Evolutionary conservation across 2,888 invertebrate species (phyloP), one percentile per base, ranked within the genome.

Genomic region (Drosophila percnosoma): DNA sequence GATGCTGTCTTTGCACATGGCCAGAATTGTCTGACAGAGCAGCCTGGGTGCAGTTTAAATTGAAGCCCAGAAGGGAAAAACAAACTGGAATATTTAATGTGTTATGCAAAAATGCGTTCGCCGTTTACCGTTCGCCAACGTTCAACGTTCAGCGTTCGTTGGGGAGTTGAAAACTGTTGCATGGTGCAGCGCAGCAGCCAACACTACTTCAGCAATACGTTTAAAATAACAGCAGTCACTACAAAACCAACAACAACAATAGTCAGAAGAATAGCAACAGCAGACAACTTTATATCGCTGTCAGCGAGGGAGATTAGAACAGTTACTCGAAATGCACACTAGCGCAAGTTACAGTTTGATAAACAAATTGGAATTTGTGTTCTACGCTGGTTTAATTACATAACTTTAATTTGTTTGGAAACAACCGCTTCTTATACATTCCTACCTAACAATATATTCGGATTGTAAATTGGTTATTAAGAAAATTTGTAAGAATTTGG

Each of bases 21-120:
- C 62, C 62, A 60, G 77, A 59, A 59, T 66, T 75, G 61, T 73
- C 72, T 80, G 75, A 73, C 63, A 45, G 59, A 42, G 59, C 59
- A 57, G 68, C 48, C 67, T 67, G 85, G 68, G 66, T 78, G 83
- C 78, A 82, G 89, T 79, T 87, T 87, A 89, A 87, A 82, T 89
- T 89, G 85, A 87, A 87, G 85, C 83, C 81, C 82, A 81, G 82
- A 73, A 79, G 75, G 73, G 66, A 75, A 82, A 82, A 72, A 74
- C 83, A 82, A 87, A 87, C 87, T 82, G 83, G 89, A 87, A 87
- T 87, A 85, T 81, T 87, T 87, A 89, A 87, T 87, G 87, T 74
- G 89, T 87, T 87, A 87, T 87, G 86, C 86, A 87, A 87, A 87
- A 87, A 89, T 85, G 82, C 77, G 80, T 82, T 75, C 71, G 75